phyloP scores from a whole-genome alignment of 2,113 vertebrate species.

The Channa maculata region DNA sequence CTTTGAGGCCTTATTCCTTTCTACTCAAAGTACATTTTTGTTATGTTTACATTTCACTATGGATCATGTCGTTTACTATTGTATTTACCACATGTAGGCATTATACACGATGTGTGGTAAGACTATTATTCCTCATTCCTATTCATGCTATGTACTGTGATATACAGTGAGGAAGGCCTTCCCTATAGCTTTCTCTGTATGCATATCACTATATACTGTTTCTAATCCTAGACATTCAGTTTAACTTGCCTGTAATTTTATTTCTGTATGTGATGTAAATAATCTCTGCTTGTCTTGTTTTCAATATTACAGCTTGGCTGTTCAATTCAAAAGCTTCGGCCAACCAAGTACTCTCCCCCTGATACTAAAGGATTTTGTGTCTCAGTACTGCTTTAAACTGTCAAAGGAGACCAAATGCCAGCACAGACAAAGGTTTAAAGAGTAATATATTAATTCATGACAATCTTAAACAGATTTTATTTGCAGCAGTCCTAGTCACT shows the following conservation, averaged over 20 bases:
- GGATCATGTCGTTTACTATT: not conserved
- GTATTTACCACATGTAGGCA: not conserved
- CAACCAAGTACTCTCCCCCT: constrained; percentile 9
- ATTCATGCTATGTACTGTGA: not conserved
- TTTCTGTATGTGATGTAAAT: constrained; percentile 23
- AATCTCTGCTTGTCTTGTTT: constrained; percentile 29
- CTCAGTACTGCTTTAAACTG: constrained; percentile 68
- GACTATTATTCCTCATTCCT: constrained; percentile 21
- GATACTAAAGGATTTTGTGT: constrained; percentile 71
- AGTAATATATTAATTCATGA: constrained; percentile 23
- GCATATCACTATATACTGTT: constrained; percentile 7
- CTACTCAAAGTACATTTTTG: not conserved
- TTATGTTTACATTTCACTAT: constrained; percentile 4
- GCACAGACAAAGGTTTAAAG: constrained; percentile 61
- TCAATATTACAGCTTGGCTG: constrained; percentile 77
- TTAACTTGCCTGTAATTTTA: constrained; percentile 2
- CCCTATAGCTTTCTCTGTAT: constrained; percentile 15
- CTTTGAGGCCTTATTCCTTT: no score
- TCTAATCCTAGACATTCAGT: not conserved
- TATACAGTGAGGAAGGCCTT: constrained; percentile 4
- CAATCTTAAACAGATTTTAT: constrained; percentile 14
- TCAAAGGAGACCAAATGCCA: constrained; percentile 54
- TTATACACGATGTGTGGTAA: not conserved
- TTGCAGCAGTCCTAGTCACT: not conserved
- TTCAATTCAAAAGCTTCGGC: constrained; percentile 62